Conservation (phyloP, 1,140 invertebrate genomes). For the Drosophila lacteicornis region DNA sequence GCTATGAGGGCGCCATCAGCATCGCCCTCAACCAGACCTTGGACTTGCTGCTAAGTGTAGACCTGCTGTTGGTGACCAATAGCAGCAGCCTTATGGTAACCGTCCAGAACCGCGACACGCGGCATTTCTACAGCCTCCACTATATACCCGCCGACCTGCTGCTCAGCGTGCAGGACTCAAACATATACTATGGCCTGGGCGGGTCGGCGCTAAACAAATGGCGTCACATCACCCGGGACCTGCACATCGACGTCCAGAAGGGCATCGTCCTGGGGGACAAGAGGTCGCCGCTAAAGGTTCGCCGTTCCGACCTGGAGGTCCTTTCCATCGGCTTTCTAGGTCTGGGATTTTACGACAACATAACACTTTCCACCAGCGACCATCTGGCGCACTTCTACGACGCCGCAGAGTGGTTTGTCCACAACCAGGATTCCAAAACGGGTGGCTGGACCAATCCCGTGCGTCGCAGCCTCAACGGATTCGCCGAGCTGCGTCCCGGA, state of each 20-base stretch:
- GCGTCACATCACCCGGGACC: conserved; percentile 93
- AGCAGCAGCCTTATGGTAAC: conserved; percentile 92
- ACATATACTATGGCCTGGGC: conserved; percentile 96
- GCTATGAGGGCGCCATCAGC: conserved; percentile 89
- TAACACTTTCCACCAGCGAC: conserved; percentile 92
- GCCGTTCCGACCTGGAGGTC: conserved; percentile 91
- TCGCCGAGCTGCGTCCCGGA: conserved; percentile 92
- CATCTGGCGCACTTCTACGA: conserved; percentile 96
- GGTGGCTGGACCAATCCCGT: conserved; percentile 97
- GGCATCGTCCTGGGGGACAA: conserved; percentile 89
- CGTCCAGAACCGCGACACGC: conserved; percentile 91
- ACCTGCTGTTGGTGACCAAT: conserved; percentile 90
- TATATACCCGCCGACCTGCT: conserved; percentile 91
- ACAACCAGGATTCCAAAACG: conserved; percentile 91
- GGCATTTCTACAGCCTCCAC: conserved; percentile 92
- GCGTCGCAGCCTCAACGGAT: conserved; percentile 90
- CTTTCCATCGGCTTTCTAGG: conserved; percentile 86
- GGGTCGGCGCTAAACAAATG: conserved; percentile 88
- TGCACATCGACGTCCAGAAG: conserved; percentile 97
- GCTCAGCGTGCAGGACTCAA: conserved; percentile 90
- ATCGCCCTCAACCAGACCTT: conserved; percentile 89
- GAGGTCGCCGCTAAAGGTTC: conserved; percentile 88
- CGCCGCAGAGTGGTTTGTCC: conserved; percentile 96
- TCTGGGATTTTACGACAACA: conserved; percentile 91
- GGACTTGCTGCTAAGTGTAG: conserved; percentile 91